Base-by-base conservation (phyloP, 2,888 invertebrate species). In the Nesidiocoris tenuis region DNA sequence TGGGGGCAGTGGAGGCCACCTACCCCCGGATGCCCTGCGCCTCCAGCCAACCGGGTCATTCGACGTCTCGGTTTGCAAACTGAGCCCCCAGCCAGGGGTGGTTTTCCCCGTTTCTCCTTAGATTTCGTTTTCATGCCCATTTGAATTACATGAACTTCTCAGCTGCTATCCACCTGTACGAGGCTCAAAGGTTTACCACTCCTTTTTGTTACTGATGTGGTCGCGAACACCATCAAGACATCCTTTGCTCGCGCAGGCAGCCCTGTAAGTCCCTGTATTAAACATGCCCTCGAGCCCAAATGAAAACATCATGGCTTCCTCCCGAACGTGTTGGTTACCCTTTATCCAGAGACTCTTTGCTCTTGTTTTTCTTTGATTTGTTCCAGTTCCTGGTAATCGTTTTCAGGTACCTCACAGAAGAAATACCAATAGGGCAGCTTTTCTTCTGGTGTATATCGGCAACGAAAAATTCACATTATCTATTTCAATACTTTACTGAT, bases 121-220 rank as follows among this genome's bases (percentile, higher is more conserved):
- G 39, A 72, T 61, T 61, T 72, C 72, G 61, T 72, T 72, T 63
- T 54, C 72, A 72, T 39, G 39, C 19, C 61, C 72, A 72, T 72
- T 72, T 72, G 72, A 72, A 72, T 72, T 72, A 63, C 72, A 72
- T 72, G 72, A 72, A 61, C 61, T 2, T 19, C 17, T 22, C 68
- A n/a, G 7, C 17, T 5, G 12, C 39, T 12, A 12, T 39, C 39
- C 12, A 3, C 3, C 39, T 39, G 39, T 39, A 39, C 39, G 39
- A 12, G 12, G 12, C 39, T 39, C 39, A 39, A 39, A 39, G 12
- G 5, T n/a, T n/a, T 7, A 3, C 39, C 39, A 7, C 12, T 39
- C 39, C 39, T 39, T 39, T 39, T 39, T 39, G 39, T 39, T n/a
- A 39, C 39, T 7, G n/a, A n/a, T n/a, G 39, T 12, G 39, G 39